phyloP scores from a whole-genome alignment of 2,888 invertebrate genomes.

The Girardia tigrina region DNA sequence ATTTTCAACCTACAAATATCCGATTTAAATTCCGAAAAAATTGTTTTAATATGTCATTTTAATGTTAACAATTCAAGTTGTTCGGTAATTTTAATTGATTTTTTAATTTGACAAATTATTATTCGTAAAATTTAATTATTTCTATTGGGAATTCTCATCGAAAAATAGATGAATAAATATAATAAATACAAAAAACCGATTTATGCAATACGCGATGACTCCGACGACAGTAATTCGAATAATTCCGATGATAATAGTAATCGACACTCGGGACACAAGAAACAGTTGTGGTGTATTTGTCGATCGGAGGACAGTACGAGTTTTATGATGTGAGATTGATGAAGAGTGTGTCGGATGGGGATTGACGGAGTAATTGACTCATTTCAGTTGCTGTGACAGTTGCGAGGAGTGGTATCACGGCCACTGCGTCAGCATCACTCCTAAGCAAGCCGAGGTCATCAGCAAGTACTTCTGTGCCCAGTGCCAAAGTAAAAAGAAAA shows the following conservation, averaged over 20 bases:
- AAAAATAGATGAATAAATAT: background rate
- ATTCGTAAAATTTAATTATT: no score
- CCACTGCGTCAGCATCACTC: conserved; percentile 79
- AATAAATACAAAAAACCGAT: conserved; percentile 5
- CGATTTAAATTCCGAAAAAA: no score
- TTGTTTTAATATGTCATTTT: no score
- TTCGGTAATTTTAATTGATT: no score
- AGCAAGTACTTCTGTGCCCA: background rate
- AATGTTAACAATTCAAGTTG: no score
- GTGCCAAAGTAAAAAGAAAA: background rate
- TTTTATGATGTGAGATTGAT: conserved; percentile 21
- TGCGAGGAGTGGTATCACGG: conserved; percentile 99
- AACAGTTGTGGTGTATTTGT: conserved; percentile 27
- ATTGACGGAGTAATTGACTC: background rate
- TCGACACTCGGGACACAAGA: no score
- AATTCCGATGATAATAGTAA: background rate
- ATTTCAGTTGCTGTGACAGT: conserved; percentile 68
- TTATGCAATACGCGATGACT: background rate
- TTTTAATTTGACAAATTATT: no score
- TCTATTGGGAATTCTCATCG: no score
- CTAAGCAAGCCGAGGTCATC: background rate
- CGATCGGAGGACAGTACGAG: background rate
- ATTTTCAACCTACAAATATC: no score
- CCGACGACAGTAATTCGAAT: background rate
- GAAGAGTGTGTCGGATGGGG: background rate